Evolutionary conservation across 2,113 vertebrate genomes (phyloP).

Genomic region (Microtus oregoni): DNA sequence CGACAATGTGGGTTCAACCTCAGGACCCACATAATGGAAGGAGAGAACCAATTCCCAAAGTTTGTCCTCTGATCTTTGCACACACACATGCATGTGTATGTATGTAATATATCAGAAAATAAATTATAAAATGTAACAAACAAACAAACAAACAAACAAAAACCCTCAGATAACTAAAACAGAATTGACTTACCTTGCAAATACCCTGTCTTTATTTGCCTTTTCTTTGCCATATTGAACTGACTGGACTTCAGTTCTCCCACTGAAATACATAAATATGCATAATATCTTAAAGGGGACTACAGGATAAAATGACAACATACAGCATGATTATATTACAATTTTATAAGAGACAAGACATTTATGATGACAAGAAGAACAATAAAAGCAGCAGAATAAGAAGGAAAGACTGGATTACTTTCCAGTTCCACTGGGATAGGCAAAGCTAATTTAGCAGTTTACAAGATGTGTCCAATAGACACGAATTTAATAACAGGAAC

Average conservation of each 20-base stretch:
- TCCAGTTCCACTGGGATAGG: neutral
- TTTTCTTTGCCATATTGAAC: constrained; percentile 99
- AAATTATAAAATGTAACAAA: neutral
- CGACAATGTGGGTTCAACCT: neutral
- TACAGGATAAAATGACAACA: constrained; percentile 53
- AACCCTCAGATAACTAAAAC: constrained; percentile 22
- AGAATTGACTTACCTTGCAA: constrained; percentile 93
- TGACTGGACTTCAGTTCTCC: constrained; percentile 98
- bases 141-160: neutral
- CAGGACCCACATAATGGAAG: neutral
- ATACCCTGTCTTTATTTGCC: constrained; percentile 97
- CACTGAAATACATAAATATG: constrained; percentile 89
- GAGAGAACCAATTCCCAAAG: neutral
- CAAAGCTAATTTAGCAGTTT: constrained; percentile 1
- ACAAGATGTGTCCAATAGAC: neutral
- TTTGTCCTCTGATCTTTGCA: neutral
- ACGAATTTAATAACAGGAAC: neutral
- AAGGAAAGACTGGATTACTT: constrained; percentile 21
- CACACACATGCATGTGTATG: no score
- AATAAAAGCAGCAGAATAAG: neutral
- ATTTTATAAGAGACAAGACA: constrained; percentile 23
- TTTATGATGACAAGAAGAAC: neutral
- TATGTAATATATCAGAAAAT: neutral
- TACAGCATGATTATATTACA: constrained; percentile 8
- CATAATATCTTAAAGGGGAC: constrained; percentile 58